A percentile compares a stretch with the other conserved stretches of the same genome.
Evolutionary conservation across 2,888 invertebrate genomes (phyloP).

Genomic region (Phorcus lineatus): DNA sequence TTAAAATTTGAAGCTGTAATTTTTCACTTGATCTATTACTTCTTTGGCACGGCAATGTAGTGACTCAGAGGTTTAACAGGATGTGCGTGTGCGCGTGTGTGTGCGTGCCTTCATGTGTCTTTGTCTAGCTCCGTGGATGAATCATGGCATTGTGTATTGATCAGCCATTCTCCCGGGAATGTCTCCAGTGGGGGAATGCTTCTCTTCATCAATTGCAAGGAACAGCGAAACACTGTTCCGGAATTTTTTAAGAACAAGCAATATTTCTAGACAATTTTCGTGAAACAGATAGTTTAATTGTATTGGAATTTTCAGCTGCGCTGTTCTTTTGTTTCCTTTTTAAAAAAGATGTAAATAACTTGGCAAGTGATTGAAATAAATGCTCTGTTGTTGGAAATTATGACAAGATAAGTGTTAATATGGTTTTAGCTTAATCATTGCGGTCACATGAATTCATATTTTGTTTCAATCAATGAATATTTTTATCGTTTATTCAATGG

Average conservation of each 20-base stretch:
- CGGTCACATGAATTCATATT: too few relatives aligned
- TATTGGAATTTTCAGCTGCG: neutral
- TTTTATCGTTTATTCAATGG: too few relatives aligned
- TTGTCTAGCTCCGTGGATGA: neutral
- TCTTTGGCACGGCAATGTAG: neutral
- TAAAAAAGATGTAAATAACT: too few relatives aligned
- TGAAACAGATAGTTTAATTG: constrained; percentile 2
- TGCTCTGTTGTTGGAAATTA: too few relatives aligned
- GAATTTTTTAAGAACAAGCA: neutral
- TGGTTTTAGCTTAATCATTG: too few relatives aligned
- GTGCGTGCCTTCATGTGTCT: neutral
- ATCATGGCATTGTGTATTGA: constrained; percentile 8
- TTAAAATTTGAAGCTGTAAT: constrained; percentile 13
- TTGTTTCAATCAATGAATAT: too few relatives aligned
- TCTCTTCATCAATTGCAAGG: neutral
- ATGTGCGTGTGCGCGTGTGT: neutral
- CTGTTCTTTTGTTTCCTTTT: too few relatives aligned
- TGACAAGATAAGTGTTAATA: too few relatives aligned
- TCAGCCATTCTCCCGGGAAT: neutral
- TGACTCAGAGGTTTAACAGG: constrained; percentile 4
- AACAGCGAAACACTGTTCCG: neutral
- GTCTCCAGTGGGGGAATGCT: neutral
- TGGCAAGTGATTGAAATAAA: too few relatives aligned
- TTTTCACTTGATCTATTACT: constrained; percentile 1
- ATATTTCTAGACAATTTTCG: neutral